These are phyloP conservation scores for Anas capensis DNA, from an alignment of 2,797 vertebrate species.

Conservation along the genomic window DNA sequence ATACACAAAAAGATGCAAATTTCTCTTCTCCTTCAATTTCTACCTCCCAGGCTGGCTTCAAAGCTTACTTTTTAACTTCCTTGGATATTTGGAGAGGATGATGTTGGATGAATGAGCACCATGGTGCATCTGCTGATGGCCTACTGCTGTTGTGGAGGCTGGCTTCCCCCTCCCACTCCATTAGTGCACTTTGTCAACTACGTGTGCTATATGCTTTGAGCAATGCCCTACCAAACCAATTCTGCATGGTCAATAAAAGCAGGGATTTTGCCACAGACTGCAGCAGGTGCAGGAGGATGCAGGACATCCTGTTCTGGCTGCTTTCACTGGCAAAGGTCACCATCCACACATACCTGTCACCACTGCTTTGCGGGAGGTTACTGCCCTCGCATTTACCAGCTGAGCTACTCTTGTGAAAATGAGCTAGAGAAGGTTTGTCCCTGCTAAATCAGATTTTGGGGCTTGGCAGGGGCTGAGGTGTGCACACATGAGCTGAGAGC, in stretches of 20 bases:
- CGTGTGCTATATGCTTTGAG: not conserved
- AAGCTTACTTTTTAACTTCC: conserved; percentile 40
- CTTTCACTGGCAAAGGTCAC: not conserved
- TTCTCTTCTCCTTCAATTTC: conserved; percentile 32
- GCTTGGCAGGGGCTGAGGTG: not conserved
- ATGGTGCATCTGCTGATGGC: not conserved
- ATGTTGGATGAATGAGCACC: conserved; percentile 24
- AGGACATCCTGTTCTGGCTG: not conserved
- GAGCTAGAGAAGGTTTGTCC: not conserved
- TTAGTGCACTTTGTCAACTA: not conserved
- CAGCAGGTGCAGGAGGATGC: rapidly evolving
- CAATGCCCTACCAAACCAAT: not conserved
- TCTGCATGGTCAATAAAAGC: not conserved
- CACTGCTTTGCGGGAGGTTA: not conserved
- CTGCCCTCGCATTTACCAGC: not conserved
- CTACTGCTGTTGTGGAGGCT: not conserved
- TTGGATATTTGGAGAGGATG: conserved; percentile 25
- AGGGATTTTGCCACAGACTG: not conserved
- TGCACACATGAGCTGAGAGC: not conserved
- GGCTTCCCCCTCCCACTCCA: conserved; percentile 14
- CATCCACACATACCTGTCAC: not conserved
- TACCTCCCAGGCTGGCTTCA: conserved; percentile 48
- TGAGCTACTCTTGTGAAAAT: not conserved
- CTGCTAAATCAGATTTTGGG: not conserved
- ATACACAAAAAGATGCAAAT: conserved; percentile 59